Evolutionary conservation across 1,140 invertebrate genomes (phyloP), one percentile per base, ranked within the genome.

Genomic region (Hycleus phaleratus): DNA sequence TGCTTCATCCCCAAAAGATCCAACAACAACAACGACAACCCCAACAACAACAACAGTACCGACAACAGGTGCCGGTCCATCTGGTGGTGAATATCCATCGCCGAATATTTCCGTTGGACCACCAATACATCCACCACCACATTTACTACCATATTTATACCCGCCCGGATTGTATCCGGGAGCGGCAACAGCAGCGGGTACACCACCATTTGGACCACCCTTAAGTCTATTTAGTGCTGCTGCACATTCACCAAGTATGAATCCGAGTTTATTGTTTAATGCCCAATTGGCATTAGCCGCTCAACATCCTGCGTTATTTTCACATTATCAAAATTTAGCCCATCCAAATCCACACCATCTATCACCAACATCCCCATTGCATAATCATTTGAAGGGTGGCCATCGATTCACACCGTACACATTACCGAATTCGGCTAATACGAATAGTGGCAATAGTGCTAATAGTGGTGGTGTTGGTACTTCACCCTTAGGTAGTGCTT

Each of bases 91-190:
- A 57, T 88, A 87, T 60, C 88, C 89, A 2, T 83, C 87, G 43
- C 88, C 89, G 2, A 91, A 92, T 74, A 90, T 93, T 24, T 90
- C 87, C 4, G 85, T 93, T 3, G 91, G 91, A 7, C 90, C 90
- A 12, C 90, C 91, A 6, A 85, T 92, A 8, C 90, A 93, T 68
- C 90, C 90, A 8, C 88, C 88, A 10, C 82, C 83, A 39, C 83
- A 85, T 70, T 78, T 93, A 47, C 77, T 94, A 62, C 91, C 91
- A 53, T 95, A 93, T 78, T 82, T 95, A 10, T 93, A 93, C 71
- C 87, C 87, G 0, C 87, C 86, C n/a, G 89, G 88, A 2, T 75
- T 94, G 48, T 93, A 93, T 74, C 86, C 85, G 11, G 77, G 81
- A 8, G 79, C 81, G 3, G 18, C 18, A 18, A 18, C 18, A 18